Conservation (phyloP, 2,888 invertebrate species). For the Xylota sylvarum region DNA sequence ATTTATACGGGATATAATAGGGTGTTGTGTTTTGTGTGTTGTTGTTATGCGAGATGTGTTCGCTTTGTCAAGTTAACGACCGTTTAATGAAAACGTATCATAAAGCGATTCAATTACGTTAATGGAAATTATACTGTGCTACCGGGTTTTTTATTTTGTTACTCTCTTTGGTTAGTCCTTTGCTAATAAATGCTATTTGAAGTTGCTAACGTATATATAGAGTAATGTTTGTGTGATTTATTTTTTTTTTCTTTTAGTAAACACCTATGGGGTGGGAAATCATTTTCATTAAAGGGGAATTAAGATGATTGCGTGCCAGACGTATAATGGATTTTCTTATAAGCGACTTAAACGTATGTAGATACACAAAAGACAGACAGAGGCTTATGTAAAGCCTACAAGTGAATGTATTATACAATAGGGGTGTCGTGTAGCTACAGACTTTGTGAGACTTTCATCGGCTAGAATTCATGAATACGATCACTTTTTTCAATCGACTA, state of each 20-base stretch:
- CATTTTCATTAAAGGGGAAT: slow-evolving; percentile 50
- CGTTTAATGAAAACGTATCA: slow-evolving; percentile 68
- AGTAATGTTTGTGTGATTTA: slow-evolving; percentile 4
- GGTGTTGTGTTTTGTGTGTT: slow-evolving; percentile 12
- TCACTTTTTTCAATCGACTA: no score
- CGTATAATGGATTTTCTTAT: slow-evolving; percentile 5
- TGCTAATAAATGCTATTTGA: slow-evolving; percentile 25
- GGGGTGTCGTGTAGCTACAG: background rate
- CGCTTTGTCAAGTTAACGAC: slow-evolving; percentile 59
- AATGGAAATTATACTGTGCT: slow-evolving; percentile 59
- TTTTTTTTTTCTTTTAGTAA: slow-evolving; percentile 1
- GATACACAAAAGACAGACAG: background rate
- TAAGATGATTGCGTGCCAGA: slow-evolving; percentile 30
- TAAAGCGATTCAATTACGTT: slow-evolving; percentile 62
- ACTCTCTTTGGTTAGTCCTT: slow-evolving; percentile 19
- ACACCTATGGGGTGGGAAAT: slow-evolving; percentile 40
- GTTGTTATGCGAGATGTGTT: slow-evolving; percentile 50
- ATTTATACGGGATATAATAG: background rate
- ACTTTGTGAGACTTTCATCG: no score
- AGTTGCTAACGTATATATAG: background rate
- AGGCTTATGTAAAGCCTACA: background rate
- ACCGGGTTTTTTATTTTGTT: slow-evolving; percentile 26
- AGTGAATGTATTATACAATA: background rate
- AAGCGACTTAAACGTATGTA: background rate
- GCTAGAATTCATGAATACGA: no score